Percentiles rank a stretch among this genome's conserved stretches.
Conservation (phyloP, 1,140 invertebrate genomes). For the Aethina tumida region DNA sequence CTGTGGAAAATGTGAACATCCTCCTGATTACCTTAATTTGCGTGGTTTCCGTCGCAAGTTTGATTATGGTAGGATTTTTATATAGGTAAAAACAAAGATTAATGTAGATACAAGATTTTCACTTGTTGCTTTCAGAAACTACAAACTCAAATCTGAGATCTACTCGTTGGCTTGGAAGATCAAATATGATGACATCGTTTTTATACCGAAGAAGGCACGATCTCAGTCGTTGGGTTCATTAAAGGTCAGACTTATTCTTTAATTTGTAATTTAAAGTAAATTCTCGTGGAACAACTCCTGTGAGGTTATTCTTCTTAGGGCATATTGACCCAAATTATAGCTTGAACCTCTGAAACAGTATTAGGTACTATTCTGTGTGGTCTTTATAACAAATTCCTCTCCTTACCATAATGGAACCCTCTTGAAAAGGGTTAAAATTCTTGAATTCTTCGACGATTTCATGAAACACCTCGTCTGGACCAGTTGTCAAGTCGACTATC, state of each 20-base stretch:
- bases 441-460: too few species aligned
- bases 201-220: slow-evolving; percentile 34
- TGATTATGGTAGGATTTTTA: slow-evolving; percentile 16
- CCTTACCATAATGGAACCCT: too few species aligned
- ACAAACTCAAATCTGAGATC: slow-evolving; percentile 85
- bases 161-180: slow-evolving; percentile 95
- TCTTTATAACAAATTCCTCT: too few species aligned
- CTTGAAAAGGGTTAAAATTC: too few species aligned
- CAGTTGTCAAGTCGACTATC: too few species aligned
- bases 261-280: too few species aligned
- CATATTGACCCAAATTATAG: too few species aligned
- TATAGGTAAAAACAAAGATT: slow-evolving; percentile 18
- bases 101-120: background rate
- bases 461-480: too few species aligned
- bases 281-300: too few species aligned
- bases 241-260: slow-evolving; percentile 10
- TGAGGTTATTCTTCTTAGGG: too few species aligned
- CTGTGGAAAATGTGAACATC: slow-evolving; percentile 18
- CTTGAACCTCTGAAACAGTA: too few species aligned
- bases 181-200: slow-evolving; percentile 66
- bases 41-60: slow-evolving; percentile 16
- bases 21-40: slow-evolving; percentile 18
- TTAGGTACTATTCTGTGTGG: too few species aligned
- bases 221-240: slow-evolving; percentile 19
- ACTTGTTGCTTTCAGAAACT: slow-evolving; percentile 54